Evolutionary conservation across 2,113 vertebrate species (phyloP).

Genomic region (Istiophorus platypterus): DNA sequence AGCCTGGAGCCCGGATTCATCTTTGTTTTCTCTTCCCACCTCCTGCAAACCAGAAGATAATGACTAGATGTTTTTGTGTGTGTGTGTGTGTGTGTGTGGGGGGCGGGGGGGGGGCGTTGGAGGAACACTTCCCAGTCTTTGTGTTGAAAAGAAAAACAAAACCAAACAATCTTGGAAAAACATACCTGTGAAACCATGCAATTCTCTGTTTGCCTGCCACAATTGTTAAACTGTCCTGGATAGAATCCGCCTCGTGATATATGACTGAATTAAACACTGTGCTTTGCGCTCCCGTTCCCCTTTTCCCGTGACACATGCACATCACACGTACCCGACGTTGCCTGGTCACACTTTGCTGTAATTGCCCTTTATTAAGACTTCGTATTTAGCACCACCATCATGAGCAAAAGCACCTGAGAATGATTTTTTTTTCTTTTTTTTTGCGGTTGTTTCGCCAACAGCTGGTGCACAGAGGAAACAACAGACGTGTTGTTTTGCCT

Average conservation of each 20-base stretch:
- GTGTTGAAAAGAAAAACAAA: constrained; percentile 30
- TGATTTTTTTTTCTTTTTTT: constrained; percentile 57
- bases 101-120: too few species aligned
- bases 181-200: constrained; percentile 33
- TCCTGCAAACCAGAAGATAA: constrained; percentile 45
- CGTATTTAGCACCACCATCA: constrained; percentile 58
- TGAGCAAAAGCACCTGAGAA: constrained; percentile 71
- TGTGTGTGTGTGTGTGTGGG: constrained; percentile 26
- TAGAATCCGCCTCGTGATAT: constrained; percentile 23
- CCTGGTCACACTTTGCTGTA: constrained; percentile 51
- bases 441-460: constrained; percentile 59
- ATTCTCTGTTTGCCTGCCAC: constrained; percentile 14
- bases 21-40: constrained; percentile 50
- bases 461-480: constrained; percentile 66
- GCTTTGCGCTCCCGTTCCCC: neutral
- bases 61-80: constrained; percentile 31
- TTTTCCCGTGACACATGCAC: constrained; percentile 53
- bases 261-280: constrained; percentile 31
- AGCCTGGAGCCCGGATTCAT: constrained; percentile 27
- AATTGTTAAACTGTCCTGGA: constrained; percentile 42
- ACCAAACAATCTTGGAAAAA: constrained; percentile 28
- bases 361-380: constrained; percentile 58
- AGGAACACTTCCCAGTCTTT: constrained; percentile 50
- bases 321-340: constrained; percentile 47
- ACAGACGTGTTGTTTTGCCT: constrained; percentile 43